Evolutionary conservation across 2,888 invertebrate genomes (phyloP), one percentile per base, ranked within the genome.

Genomic region (Pycnomerus fuliginosus): DNA sequence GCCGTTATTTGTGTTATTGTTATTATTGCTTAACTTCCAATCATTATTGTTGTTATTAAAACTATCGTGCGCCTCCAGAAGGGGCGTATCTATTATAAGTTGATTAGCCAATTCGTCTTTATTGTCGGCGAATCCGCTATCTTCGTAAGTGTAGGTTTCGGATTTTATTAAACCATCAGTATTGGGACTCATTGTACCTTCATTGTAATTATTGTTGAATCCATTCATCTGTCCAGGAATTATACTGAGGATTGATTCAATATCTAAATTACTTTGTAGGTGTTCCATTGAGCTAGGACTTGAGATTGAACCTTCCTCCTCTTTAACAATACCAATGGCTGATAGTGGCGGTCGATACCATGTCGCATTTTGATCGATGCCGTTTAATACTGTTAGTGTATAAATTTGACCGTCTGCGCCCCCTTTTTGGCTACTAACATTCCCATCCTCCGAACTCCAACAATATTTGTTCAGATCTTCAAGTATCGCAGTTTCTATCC

Each of bases 381-480:
- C 87, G 71, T 90, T 90, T 65, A 91, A 80, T 68, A 90, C 90
- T 64, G 90, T 90, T 52, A 91, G 74, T 42, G 90, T 90, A 70
- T 90, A 90, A 65, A 90, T 90, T 69, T 84, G 83, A 54, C 87
- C 87, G 62, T 87, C 87, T n/a, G 85, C 84, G 55, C 72, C 74
- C 48, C 64, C 50, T 50, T 67, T 56, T 3, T 4, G 7, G 10
- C 25, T 12, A 10, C 25, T 12, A 10, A 3, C 11, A 56, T 65
- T 68, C 7, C 59, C 56, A 16, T 80, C 80, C 56, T 84, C 83
- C 65, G 83, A 82, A 52, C 78, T 82, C 89, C 89, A 89, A 67
- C 87, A 89, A 69, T 84, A 88, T 69, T 88, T 88, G 72, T 89
- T 89, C 60, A 90, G 79, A 73, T 90, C 90, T 70, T 90, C 90